Percentiles rank a stretch among this genome's conserved stretches.
These are phyloP conservation scores for Amphibalanus amphitrite DNA, from an alignment of 1,140 invertebrate genomes.

Conservation along the genomic window DNA sequence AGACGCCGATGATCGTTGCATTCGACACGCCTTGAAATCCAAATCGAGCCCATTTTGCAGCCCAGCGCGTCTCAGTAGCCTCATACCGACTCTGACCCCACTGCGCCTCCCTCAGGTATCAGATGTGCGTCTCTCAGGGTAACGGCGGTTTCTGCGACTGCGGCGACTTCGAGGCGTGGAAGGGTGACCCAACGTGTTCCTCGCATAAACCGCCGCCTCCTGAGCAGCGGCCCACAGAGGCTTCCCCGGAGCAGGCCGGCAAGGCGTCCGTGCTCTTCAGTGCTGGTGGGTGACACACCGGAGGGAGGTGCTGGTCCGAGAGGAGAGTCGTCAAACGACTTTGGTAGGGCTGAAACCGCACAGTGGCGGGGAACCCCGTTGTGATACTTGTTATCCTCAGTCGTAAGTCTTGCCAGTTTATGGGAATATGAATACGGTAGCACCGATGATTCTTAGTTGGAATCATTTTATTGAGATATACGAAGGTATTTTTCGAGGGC, in stretches of 20 bases:
- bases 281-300: neutral
- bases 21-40: too few species aligned
- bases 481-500: too few species aligned
- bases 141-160: slow-evolving; percentile 89
- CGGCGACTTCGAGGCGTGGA: slow-evolving; percentile 89
- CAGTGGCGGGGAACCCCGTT: too few species aligned
- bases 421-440: neutral
- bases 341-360: too few species aligned
- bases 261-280: neutral
- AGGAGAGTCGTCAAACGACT: neutral
- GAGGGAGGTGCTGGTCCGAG: too few species aligned
- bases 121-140: slow-evolving; percentile 81
- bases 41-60: too few species aligned
- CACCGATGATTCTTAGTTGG: too few species aligned
- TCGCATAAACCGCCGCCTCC: slow-evolving; percentile 23
- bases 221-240: neutral
- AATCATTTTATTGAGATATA: too few species aligned
- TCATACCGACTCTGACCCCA: too few species aligned
- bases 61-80: too few species aligned
- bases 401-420: neutral
- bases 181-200: slow-evolving; percentile 61
- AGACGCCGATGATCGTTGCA: too few species aligned
- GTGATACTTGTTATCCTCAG: neutral
- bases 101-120: slow-evolving; percentile 57
- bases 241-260: neutral